Conservation (phyloP, 2,113 vertebrate genomes). For the Pteruthius melanotis region DNA sequence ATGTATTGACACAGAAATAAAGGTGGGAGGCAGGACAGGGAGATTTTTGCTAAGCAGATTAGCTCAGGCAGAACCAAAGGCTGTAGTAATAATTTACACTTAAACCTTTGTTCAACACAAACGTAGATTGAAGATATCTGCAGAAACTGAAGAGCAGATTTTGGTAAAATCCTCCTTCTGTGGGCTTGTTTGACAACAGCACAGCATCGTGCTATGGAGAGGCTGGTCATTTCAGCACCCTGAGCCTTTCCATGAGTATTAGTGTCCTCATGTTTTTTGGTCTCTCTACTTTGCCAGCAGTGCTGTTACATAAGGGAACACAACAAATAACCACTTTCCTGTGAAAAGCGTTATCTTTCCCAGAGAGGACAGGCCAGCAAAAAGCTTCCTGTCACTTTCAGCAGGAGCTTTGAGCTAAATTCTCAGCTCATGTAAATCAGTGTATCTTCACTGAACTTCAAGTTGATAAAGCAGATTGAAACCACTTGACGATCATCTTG, state of each 20-base stretch:
- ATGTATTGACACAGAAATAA: background rate
- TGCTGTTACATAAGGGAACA: background rate
- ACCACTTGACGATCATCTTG: background rate
- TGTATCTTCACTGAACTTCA: background rate
- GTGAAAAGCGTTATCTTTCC: background rate
- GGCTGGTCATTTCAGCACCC: background rate
- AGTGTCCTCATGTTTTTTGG: background rate
- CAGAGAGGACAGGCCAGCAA: background rate
- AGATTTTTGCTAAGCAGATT: background rate
- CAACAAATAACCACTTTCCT: background rate
- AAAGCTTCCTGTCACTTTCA: conserved; percentile 33
- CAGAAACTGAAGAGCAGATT: background rate
- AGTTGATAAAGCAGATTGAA: background rate
- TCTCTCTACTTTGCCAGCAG: background rate
- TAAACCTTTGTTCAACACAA: background rate
- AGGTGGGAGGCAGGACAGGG: background rate
- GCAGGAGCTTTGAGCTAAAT: background rate
- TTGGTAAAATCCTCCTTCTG: background rate
- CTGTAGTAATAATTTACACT: background rate
- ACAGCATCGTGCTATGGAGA: background rate
- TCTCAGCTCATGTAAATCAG: background rate
- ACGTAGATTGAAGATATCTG: background rate
- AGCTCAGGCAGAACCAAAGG: background rate
- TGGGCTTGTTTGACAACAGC: background rate
- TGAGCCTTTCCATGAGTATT: background rate